Conservation (phyloP, 2,113 vertebrate species). For the Otus sunia region DNA sequence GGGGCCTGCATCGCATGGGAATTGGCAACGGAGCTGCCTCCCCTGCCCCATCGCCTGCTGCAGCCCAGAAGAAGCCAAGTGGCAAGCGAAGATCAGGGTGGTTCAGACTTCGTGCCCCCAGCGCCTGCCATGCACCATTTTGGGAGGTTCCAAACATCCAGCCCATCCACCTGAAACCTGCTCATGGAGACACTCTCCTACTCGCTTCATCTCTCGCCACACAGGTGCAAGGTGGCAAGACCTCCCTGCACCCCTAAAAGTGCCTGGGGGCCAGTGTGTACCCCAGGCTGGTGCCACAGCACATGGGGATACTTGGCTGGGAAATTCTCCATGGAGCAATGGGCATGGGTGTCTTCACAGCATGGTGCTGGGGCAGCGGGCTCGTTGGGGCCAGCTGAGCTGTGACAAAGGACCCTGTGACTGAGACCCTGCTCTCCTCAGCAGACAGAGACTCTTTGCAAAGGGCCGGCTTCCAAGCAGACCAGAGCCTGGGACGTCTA, state of each 20-base stretch:
- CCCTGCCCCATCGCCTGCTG: neutral
- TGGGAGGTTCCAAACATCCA: neutral
- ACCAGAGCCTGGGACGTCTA: neutral
- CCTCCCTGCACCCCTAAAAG: neutral
- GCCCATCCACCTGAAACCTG: neutral
- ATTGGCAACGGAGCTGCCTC: neutral
- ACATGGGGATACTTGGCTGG: neutral
- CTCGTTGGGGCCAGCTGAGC: neutral
- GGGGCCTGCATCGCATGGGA: neutral
- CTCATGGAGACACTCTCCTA: neutral
- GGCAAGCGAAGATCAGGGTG: neutral
- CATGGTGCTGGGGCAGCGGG: neutral
- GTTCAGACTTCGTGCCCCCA: accelerated
- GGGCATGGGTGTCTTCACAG: neutral
- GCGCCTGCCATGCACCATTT: neutral
- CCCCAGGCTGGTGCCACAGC: accelerated
- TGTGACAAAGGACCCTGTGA: neutral
- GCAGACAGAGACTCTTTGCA: neutral
- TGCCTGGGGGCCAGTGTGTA: accelerated
- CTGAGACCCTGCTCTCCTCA: neutral
- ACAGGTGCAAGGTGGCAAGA: neutral
- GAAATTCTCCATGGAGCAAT: neutral
- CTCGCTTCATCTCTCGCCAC: neutral
- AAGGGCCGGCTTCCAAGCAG: neutral
- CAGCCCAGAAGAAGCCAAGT: neutral